phyloP scores from a whole-genome alignment of 2,797 vertebrate genomes.

The Nannoperca australis region DNA sequence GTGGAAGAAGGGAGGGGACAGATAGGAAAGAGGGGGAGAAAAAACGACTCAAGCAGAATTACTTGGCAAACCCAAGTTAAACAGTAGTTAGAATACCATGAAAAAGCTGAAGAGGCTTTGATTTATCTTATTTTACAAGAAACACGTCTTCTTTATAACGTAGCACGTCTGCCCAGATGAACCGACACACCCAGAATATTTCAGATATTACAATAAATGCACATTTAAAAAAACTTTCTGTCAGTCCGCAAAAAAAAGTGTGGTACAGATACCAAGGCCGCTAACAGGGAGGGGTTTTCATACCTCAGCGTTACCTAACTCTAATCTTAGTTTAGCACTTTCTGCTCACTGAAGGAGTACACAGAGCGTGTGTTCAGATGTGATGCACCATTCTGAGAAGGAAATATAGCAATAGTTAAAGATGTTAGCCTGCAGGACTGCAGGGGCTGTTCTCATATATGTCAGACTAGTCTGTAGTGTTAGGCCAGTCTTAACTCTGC shows the following conservation, averaged over 20 bases:
- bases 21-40: slow-evolving; percentile 46
- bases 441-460: background rate
- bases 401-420: background rate
- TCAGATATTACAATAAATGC: slow-evolving; percentile 42
- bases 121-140: slow-evolving; percentile 42
- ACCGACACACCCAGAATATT: slow-evolving; percentile 15
- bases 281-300: slow-evolving; percentile 51
- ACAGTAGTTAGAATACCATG: slow-evolving; percentile 56
- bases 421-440: background rate
- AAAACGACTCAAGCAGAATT: slow-evolving; percentile 62
- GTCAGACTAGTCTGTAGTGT: background rate
- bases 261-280: slow-evolving; percentile 28
- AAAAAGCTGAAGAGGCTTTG: slow-evolving; percentile 20
- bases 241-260: slow-evolving; percentile 20
- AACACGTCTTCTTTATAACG: slow-evolving; percentile 10
- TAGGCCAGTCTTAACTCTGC: background rate
- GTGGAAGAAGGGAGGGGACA: slow-evolving; percentile 55
- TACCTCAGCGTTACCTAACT: slow-evolving; percentile 49
- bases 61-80: slow-evolving; percentile 58
- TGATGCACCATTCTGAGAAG: slow-evolving; percentile 19
- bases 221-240: slow-evolving; percentile 27
- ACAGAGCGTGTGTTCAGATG: slow-evolving; percentile 22
- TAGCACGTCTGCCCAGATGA: slow-evolving; percentile 8
- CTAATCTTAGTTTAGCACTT: slow-evolving; percentile 36
- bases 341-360: slow-evolving; percentile 19